Base-by-base conservation (phyloP, 2,797 vertebrate species). In the Euthynnus affinis region DNA sequence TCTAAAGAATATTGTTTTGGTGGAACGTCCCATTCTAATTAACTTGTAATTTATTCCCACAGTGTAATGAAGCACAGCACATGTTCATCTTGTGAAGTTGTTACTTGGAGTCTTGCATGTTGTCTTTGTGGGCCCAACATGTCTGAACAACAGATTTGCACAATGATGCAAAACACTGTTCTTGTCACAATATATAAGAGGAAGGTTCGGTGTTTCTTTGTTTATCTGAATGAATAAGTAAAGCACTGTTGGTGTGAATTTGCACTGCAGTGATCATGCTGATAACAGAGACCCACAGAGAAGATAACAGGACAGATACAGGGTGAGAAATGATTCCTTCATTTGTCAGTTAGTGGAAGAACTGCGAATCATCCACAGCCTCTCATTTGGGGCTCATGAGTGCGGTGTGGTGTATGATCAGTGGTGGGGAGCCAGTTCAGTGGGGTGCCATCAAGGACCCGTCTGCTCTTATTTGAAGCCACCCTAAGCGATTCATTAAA, bases 401-500 rank as follows among this genome's bases (percentile, higher is more conserved):
- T 27, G 74, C 10, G 12, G 78, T 66, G 4, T 48, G 85, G 79
- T 84, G 69, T 78, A 53, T 81, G 83, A 87, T 91, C 88, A 77
- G 73, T 29, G 65, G 88, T 82, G 83, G 76, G 86, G 80, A 81
- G 82, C 76, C 81, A n/a, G 63, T 88, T 82, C 87, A 75, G 83
- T 57, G 73, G 90, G 82, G 89, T 85, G 86, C 86, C 88, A 88
- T 90, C 60, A 70, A 73, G 69, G 74, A 76, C 82, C 42, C 68
- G 67, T 85, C 89, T 79, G 67, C 82, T 87, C 80, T 73, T 58
- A 81, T 80, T 87, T 84, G 69, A 89, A 91, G 84, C 87, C 76
- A 78, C 82, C 79, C 76, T 81, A 78, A 88, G 83, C 74, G 87
- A 93, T 91, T 92, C 78, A 90, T 86, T 91, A 87, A 92, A 91